Base-by-base conservation (phyloP, 2,797 vertebrate species). In the Diplodus puntazzo region DNA sequence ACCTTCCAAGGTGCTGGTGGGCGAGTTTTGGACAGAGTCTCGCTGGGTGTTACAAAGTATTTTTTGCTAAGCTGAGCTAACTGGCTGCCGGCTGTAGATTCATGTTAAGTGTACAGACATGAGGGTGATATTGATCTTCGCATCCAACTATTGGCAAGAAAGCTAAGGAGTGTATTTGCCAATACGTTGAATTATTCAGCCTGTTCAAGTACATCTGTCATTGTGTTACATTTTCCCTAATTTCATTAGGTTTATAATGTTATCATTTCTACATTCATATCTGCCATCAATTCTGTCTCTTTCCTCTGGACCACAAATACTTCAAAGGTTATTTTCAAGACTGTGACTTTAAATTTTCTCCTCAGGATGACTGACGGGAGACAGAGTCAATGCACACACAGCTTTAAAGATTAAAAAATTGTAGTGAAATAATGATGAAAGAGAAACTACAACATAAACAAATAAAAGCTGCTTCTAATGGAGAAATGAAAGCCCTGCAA, bases 381-480 rank as follows among this genome's bases (percentile, higher is more conserved):
- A 23, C n/a, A 50, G 48, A 55, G 1, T 3, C n/a, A 43, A 4
- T 12, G 4, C 16, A 42, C 12, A 25, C 5, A 14, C 20, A n/a
- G 46, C 55, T 14, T 25, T 46, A 13, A 16, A 30, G 34, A 18
- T 43, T 0, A 59, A 71, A 50, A 64, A 13, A 20, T 55, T 60
- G 12, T 7, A 3, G 27, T 53, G 20, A 60, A 59, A 71, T 17
- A 50, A 50, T 43, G 5, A 69, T 70, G 18, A 27, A 54, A 43
- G 13, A 23, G 18, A 50, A 61, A 39, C 53, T 64, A 17, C 25
- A 59, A 70, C 60, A 49, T 54, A 50, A 52, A 13, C 73, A 54
- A 68, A 78, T 34, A 59, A 67, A 69, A 76, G 54, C 73, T 68
- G 39, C 46, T 60, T 65, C 59, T 82, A 25, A 16, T 59, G 27